These are phyloP conservation scores for Caloenas nicobarica DNA, from an alignment of 2,113 vertebrate genomes.

Conservation along the genomic window DNA sequence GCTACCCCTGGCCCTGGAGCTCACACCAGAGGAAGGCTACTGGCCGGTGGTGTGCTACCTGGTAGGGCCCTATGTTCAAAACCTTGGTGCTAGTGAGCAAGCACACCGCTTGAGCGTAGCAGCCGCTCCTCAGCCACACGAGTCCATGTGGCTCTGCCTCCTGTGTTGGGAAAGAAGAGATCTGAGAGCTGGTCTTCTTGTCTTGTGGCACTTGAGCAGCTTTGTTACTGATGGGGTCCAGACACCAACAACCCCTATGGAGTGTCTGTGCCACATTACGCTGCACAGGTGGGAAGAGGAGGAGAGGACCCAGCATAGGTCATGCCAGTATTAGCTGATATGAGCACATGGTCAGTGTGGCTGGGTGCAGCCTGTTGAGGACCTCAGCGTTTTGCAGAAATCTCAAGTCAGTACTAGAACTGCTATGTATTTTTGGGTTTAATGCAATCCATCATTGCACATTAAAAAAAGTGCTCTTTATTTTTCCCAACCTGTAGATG, in stretches of 20 bases:
- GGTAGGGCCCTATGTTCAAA: neutral
- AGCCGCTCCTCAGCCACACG: neutral
- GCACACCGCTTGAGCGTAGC: neutral
- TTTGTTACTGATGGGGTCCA: neutral
- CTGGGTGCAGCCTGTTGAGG: rapidly evolving
- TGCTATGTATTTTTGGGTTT: neutral
- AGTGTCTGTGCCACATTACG: neutral
- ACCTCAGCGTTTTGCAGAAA: neutral
- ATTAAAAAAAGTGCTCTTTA: neutral
- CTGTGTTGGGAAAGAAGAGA: neutral
- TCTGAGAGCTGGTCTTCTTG: neutral
- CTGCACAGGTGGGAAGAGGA: neutral
- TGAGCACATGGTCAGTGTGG: neutral
- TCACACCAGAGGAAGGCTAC: neutral
- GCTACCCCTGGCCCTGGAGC: neutral
- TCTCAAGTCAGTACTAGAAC: neutral
- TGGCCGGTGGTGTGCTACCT: neutral
- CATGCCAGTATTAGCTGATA: neutral
- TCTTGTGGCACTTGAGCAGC: neutral
- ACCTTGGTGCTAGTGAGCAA: neutral
- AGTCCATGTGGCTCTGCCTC: neutral
- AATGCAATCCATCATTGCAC: neutral
- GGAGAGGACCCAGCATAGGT: neutral
- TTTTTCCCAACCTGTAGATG: neutral
- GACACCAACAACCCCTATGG: rapidly evolving